phyloP scores from a whole-genome alignment of 2,888 invertebrate species.

The Apomyelois bistriatella region DNA sequence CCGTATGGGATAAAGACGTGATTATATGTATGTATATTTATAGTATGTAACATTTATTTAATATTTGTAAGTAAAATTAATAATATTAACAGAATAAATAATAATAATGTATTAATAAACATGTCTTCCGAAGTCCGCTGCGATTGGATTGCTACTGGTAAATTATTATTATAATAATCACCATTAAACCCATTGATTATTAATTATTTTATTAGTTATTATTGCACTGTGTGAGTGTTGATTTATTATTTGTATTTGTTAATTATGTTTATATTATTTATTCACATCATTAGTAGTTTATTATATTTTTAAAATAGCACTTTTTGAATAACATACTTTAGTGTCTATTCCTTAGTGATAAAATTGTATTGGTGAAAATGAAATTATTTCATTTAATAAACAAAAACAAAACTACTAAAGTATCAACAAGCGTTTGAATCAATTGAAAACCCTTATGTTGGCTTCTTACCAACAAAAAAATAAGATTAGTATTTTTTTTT shows the following conservation, averaged over 20 bases:
- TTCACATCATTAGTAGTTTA: conserved; percentile 16
- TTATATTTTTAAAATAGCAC: neutral
- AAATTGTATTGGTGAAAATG: too few relatives aligned
- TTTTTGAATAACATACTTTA: too few relatives aligned
- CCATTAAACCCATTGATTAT: conserved; percentile 45
- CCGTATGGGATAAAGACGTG: too few relatives aligned
- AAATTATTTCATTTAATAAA: too few relatives aligned
- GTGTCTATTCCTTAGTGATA: too few relatives aligned
- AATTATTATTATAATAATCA: conserved; percentile 58
- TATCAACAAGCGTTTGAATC: too few relatives aligned
- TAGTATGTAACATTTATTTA: too few relatives aligned
- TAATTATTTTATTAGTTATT: conserved; percentile 33
- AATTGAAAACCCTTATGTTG: too few relatives aligned
- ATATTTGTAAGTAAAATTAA: neutral
- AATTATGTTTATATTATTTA: conserved; percentile 9
- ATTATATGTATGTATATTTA: too few relatives aligned
- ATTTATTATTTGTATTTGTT: neutral
- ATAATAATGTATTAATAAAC: conserved; percentile 49
- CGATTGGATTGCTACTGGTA: conserved; percentile 88
- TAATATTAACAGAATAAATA: conserved; percentile 41
- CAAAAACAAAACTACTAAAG: too few relatives aligned
- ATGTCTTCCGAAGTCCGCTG: conserved; percentile 83
- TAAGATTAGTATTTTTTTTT: too few relatives aligned
- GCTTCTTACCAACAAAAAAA: too few relatives aligned
- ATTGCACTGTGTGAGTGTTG: neutral